phyloP scores from a whole-genome alignment of 1,140 invertebrate genomes.

The Drosophila obscura region DNA sequence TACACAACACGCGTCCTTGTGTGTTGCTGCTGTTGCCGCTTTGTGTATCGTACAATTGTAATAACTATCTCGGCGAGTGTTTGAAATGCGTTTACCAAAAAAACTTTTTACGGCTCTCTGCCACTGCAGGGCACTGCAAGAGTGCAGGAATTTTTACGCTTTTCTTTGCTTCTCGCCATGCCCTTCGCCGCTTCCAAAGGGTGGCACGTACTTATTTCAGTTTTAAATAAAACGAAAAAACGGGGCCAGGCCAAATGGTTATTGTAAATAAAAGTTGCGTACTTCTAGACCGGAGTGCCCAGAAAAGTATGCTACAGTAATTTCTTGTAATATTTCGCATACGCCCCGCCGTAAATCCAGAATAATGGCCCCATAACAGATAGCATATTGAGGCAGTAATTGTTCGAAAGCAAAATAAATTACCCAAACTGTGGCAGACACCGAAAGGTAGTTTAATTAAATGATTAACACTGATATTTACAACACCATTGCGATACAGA shows the following conservation, averaged over 20 bases:
- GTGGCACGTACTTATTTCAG: slow-evolving; percentile 20
- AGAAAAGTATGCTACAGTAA: slow-evolving; percentile 28
- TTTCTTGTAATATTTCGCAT: slow-evolving; percentile 5
- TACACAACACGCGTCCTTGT: slow-evolving; percentile 31
- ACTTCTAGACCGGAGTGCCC: background rate
- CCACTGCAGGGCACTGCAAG: slow-evolving; percentile 21
- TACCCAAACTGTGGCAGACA: slow-evolving; percentile 33
- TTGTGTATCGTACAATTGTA: slow-evolving; percentile 68
- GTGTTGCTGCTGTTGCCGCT: slow-evolving; percentile 43
- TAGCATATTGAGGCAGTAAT: slow-evolving; percentile 51
- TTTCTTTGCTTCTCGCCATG: slow-evolving; percentile 17
- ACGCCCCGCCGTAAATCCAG: slow-evolving; percentile 34
- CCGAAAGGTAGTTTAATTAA: slow-evolving; percentile 71
- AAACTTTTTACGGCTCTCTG: slow-evolving; percentile 65
- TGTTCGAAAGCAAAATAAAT: slow-evolving; percentile 44
- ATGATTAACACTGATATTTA: slow-evolving; percentile 82
- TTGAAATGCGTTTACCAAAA: slow-evolving; percentile 81
- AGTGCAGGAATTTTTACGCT: slow-evolving; percentile 74
- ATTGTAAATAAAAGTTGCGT: slow-evolving; percentile 18
- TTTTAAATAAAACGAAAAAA: slow-evolving; percentile 41
- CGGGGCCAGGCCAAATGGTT: slow-evolving; percentile 6
- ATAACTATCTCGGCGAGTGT: slow-evolving; percentile 80
- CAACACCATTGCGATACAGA: slow-evolving; percentile 21
- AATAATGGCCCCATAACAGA: slow-evolving; percentile 50
- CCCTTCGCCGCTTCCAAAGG: slow-evolving; percentile 5